Conservation (phyloP, 2,113 vertebrate genomes). For the Archilochus colubris region DNA sequence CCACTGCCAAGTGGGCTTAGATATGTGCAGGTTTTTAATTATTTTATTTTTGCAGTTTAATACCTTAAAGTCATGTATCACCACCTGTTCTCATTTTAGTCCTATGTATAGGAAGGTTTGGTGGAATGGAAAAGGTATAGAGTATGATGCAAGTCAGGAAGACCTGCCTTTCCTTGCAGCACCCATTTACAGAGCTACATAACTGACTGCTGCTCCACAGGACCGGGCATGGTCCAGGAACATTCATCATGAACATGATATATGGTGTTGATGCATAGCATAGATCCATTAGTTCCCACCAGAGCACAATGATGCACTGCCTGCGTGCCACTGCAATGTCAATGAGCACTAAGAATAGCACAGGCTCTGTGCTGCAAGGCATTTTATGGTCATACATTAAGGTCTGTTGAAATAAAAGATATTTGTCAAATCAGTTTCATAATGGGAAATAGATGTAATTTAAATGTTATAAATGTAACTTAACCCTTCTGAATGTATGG, state of each 20-base stretch:
- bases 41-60: neutral
- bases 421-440: neutral
- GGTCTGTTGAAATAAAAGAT: neutral
- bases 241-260: neutral
- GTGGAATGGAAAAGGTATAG: neutral
- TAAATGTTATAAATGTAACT: neutral
- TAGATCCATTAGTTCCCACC: neutral
- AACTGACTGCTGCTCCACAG: rapidly evolving
- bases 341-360: neutral
- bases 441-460: neutral
- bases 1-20: neutral
- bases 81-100: neutral
- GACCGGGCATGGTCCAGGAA: neutral
- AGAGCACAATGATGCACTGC: neutral
- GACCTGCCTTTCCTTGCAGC: neutral
- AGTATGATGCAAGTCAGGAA: neutral
- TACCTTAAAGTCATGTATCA: neutral
- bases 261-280: neutral
- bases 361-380: neutral
- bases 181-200: neutral
- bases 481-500: neutral
- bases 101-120: neutral
- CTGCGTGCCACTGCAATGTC: neutral
- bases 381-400: neutral
- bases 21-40: rapidly evolving